Evolutionary conservation across 1,140 invertebrate genomes (phyloP), one percentile per base, ranked within the genome.

Genomic region (Leptinotarsa texana): DNA sequence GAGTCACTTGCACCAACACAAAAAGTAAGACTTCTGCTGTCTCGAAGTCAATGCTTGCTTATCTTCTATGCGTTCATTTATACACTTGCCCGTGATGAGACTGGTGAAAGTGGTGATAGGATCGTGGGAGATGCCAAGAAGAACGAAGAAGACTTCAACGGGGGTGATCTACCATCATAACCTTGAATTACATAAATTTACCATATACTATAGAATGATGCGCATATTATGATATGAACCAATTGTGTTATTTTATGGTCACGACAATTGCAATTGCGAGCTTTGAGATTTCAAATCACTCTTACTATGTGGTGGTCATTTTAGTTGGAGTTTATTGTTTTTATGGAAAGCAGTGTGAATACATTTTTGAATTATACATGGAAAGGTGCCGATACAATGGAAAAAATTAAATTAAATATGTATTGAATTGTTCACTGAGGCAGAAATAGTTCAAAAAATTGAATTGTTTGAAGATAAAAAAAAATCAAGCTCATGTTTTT

Each of bases 81-180:
- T 79, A 79, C 68, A 62, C 57, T 66, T 71, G 51, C 71, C 77
- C 72, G 68, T 74, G 74, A 71, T 63, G 62, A 22, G 51, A 27
- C 71, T 49, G 74, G 78, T 79, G 78, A 79, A 79, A 79, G 78
- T 79, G 69, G 72, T 76, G 74, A 75, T 72, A 69, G 72, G 75
- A 73, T 75, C 69, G 76, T 62, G 63, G 69, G 33, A 69, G 73
- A 71, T 69, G 67, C 33, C 61, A 49, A 48, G 57, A 18, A 57
- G 63, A 68, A 33, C 33, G 66, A 65, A 42, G 66, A 68, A 42
- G 66, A 68, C 33, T 11, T 42, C 33, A 42, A 42, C 15, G 51
- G 51, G 51, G 51, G 6, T 57, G 51, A 57, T 15, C 51, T 57
- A 57, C 51, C 51, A 57, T 17, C 51, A 57, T 57, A 57, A 57